Percentiles rank a stretch among this genome's conserved stretches.
These are phyloP conservation scores for Teinopalpus imperialis DNA, from an alignment of 2,888 invertebrate genomes.

Conservation along the genomic window DNA sequence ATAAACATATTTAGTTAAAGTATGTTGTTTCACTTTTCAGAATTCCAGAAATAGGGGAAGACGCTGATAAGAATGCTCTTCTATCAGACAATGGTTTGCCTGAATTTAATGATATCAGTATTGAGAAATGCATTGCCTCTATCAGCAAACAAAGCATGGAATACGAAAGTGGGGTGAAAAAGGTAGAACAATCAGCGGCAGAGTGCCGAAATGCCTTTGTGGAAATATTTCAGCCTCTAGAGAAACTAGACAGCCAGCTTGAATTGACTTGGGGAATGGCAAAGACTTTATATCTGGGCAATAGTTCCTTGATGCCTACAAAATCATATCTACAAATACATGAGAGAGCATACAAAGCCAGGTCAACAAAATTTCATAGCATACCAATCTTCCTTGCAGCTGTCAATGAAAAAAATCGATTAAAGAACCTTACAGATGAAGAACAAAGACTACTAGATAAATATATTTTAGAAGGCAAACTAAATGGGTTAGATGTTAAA, in stretches of 20 bases:
- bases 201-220: constrained; percentile 83
- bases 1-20: too few relatives aligned
- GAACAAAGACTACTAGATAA: constrained; percentile 88
- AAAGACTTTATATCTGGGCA: constrained; percentile 91
- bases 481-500: constrained; percentile 89
- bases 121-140: constrained; percentile 92
- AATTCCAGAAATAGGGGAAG: constrained; percentile 92
- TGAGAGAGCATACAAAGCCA: constrained; percentile 88
- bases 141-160: constrained; percentile 91
- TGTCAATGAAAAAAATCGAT: constrained; percentile 76
- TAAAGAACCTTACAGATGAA: constrained; percentile 78
- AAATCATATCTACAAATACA: constrained; percentile 90
- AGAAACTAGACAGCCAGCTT: constrained; percentile 86
- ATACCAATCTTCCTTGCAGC: constrained; percentile 86
- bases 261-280: constrained; percentile 94
- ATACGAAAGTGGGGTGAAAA: constrained; percentile 88
- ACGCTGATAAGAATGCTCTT: constrained; percentile 89
- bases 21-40: too few relatives aligned
- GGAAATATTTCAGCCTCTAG: constrained; percentile 88
- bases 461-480: constrained; percentile 89
- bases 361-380: constrained; percentile 88
- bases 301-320: constrained; percentile 90
- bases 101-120: constrained; percentile 89
- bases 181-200: constrained; percentile 81
- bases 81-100: constrained; percentile 88